These are phyloP conservation scores for Pyrgus malvae DNA, from an alignment of 2,888 invertebrate genomes.

Conservation along the genomic window DNA sequence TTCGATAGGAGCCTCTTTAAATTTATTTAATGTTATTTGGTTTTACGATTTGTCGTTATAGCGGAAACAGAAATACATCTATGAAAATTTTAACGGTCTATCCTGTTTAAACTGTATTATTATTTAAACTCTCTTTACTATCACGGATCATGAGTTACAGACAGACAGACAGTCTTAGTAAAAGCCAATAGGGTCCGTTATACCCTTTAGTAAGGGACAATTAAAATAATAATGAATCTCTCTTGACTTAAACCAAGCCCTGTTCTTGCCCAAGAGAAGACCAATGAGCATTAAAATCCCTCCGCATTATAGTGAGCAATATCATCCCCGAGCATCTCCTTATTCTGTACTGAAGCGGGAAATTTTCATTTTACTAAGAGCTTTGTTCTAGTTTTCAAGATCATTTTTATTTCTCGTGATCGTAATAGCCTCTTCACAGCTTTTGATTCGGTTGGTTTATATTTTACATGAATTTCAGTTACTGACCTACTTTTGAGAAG, in stretches of 20 bases:
- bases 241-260: background rate
- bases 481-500: too few species aligned
- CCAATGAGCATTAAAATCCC: slow-evolving; percentile 32
- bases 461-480: background rate
- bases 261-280: slow-evolving; percentile 13
- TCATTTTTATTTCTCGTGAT: slow-evolving; percentile 15
- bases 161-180: too few species aligned
- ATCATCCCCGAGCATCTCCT: slow-evolving; percentile 18
- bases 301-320: slow-evolving; percentile 27
- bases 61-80: too few species aligned
- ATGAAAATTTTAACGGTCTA: too few species aligned
- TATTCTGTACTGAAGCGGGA: slow-evolving; percentile 9
- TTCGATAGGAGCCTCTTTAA: too few species aligned
- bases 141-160: too few species aligned
- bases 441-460: slow-evolving; percentile 7
- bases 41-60: too few species aligned
- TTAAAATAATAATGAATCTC: background rate
- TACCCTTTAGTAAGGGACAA: too few species aligned
- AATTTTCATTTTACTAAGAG: slow-evolving; percentile 23
- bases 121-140: too few species aligned
- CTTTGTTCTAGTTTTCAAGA: slow-evolving; percentile 8
- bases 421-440: slow-evolving; percentile 10
- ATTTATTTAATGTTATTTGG: too few species aligned
- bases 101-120: too few species aligned
- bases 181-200: too few species aligned